Evolutionary conservation across 2,888 invertebrate species (phyloP), one percentile per base, ranked within the genome.

Genomic region (Nematopogon swammerdamellus): DNA sequence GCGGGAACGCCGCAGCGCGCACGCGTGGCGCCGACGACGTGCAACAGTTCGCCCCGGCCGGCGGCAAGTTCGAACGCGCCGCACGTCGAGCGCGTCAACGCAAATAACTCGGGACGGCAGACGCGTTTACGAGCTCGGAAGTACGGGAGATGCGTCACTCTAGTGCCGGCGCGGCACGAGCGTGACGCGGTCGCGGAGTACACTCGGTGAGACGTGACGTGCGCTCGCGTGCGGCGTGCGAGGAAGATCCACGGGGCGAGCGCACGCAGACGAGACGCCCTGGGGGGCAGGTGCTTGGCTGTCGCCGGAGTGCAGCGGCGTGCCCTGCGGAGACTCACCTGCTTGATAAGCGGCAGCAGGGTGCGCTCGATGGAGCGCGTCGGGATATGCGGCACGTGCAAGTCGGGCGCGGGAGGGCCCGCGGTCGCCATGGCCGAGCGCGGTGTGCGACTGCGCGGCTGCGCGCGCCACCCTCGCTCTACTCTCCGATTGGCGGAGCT

Each of bases 311-410:
- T n/a, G 25, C 5, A 25, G 25, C 25, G 4, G 4, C 25, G 25
- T 6, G 25, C 5, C 25, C 25, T 25, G 25, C 10, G 5, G 14
- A 36, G 36, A 58, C 72, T 62, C 88, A 95, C 95, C 92, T 95
- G 95, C 77, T 92, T 93, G 67, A 95, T 91, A 73, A 95, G 86
- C 62, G 95, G 95, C 69, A 95, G 88, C 64, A 95, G 86, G 61
- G 94, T 94, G 81, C 91, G 91, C 82, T 95, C 95, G 80, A 95
- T 91, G 77, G 94, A 94, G 84, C 90, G 91, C 64, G 94, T 95
- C 80, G 91, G 90, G 71, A 95, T 94, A 82, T 92, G 92, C 73
- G 92, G 71, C 64, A 80, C 68, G 67, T 81, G 80, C 66, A 80
- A 67, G 63, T 81, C 75, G 81, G 81, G 80, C 81, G 83, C 83